Evolutionary conservation across 2,113 vertebrate genomes (phyloP).

Genomic region (Illadopsis cleaveri): DNA sequence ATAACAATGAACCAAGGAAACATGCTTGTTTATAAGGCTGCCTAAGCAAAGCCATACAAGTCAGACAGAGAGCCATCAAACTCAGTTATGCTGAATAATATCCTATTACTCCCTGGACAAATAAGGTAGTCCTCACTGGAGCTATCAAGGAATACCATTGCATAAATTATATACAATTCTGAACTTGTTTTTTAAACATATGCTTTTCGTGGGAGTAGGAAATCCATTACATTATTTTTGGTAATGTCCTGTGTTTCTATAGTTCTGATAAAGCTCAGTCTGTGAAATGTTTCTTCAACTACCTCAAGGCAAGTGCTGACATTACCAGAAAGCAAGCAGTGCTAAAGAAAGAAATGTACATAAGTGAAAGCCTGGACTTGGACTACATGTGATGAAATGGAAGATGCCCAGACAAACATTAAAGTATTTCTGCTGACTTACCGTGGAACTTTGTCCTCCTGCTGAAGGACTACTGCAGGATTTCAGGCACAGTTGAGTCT

Average conservation of each 20-base stretch:
- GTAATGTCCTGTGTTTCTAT: neutral
- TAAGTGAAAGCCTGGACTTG: neutral
- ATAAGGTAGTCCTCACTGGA: neutral
- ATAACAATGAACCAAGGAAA: slow-evolving; percentile 1
- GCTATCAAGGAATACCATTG: neutral
- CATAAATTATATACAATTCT: neutral
- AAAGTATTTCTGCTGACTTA: neutral
- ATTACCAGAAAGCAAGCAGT: neutral
- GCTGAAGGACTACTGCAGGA: neutral
- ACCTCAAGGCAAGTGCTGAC: neutral
- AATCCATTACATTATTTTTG: neutral
- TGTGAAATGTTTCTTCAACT: neutral
- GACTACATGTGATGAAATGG: neutral
- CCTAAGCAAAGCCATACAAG: neutral
- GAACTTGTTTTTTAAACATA: slow-evolving; percentile 6
- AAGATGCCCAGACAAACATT: neutral
- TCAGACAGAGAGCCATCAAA: slow-evolving; percentile 17
- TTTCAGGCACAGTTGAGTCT: neutral
- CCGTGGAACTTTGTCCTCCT: neutral
- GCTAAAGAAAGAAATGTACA: neutral
- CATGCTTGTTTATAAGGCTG: neutral
- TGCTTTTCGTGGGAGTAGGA: neutral
- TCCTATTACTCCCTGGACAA: neutral
- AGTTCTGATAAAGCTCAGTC: neutral
- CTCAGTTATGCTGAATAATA: neutral